These are phyloP conservation scores for Aphyosemion australe DNA, from an alignment of 2,113 vertebrate genomes.

Conservation along the genomic window DNA sequence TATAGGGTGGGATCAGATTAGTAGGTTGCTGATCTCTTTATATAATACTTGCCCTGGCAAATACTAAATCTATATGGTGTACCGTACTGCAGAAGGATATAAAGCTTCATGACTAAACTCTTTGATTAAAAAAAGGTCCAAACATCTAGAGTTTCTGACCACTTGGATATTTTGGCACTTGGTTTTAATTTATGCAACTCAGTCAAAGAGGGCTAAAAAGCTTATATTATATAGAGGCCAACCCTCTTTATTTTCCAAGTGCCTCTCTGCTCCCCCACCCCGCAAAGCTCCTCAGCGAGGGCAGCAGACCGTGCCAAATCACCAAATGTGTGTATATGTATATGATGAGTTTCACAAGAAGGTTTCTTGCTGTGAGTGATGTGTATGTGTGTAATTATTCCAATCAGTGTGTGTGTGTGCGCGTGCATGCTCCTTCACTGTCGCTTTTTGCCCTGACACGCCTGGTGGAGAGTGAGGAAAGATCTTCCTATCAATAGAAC, in stretches of 20 bases:
- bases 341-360: constrained; percentile 17
- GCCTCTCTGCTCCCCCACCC: background rate
- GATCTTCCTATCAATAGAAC: constrained; percentile 30
- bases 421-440: background rate
- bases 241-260: constrained; percentile 9
- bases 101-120: background rate
- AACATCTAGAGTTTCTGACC: background rate
- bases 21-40: background rate
- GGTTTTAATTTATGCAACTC: constrained; percentile 3
- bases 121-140: background rate
- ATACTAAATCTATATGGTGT: background rate
- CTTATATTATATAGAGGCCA: constrained; percentile 24
- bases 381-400: constrained; percentile 39
- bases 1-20: constrained; percentile 8
- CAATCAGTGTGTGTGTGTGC: constrained; percentile 15
- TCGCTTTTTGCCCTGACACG: background rate
- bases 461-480: constrained; percentile 19
- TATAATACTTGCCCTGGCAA: background rate
- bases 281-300: constrained; percentile 18
- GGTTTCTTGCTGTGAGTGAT: constrained; percentile 37
- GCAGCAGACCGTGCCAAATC: constrained; percentile 72
- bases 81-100: background rate
- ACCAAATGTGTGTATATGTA: constrained; percentile 46
- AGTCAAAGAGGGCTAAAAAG: constrained; percentile 20
- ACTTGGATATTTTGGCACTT: background rate